A percentile compares a stretch with the other conserved stretches of the same genome.
phyloP scores from a whole-genome alignment of 2,797 vertebrate genomes.

The Notamacropus eugenii region DNA sequence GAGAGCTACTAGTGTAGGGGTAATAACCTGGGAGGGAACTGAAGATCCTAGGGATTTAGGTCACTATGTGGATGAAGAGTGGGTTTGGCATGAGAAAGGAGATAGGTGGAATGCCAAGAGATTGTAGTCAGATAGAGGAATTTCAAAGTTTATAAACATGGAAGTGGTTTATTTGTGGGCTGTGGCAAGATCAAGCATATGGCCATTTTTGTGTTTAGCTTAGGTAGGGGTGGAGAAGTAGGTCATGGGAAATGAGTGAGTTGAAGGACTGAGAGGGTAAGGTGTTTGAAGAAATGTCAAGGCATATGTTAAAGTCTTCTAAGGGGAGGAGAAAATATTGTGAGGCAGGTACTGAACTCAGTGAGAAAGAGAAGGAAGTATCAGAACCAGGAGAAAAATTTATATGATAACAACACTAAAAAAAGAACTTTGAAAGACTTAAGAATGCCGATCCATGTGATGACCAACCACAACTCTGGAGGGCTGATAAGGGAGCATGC shows the following conservation, averaged over 20 bases:
- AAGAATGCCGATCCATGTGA: too few species aligned
- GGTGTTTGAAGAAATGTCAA: neutral
- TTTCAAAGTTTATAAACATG: too few species aligned
- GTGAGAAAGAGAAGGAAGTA: neutral
- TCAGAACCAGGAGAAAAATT: neutral
- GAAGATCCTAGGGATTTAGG: too few species aligned
- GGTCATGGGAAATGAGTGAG: neutral
- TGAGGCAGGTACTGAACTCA: neutral
- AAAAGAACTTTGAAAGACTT: neutral
- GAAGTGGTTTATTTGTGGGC: neutral
- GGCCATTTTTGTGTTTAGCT: neutral
- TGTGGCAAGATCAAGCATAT: neutral
- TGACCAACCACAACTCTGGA: too few species aligned
- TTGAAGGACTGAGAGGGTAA: neutral
- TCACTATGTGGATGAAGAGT: too few species aligned
- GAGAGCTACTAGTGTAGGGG: too few species aligned
- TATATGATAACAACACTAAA: neutral
- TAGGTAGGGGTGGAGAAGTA: neutral
- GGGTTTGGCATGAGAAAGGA: too few species aligned
- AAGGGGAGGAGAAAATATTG: neutral
- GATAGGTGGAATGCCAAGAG: too few species aligned
- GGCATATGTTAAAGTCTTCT: neutral
- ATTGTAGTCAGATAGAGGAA: too few species aligned
- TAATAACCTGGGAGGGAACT: too few species aligned
- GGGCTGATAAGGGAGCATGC: too few species aligned